Percentiles rank a stretch among this genome's conserved stretches.
phyloP scores from a whole-genome alignment of 2,113 vertebrate genomes.

The Pteronura brasiliensis region DNA sequence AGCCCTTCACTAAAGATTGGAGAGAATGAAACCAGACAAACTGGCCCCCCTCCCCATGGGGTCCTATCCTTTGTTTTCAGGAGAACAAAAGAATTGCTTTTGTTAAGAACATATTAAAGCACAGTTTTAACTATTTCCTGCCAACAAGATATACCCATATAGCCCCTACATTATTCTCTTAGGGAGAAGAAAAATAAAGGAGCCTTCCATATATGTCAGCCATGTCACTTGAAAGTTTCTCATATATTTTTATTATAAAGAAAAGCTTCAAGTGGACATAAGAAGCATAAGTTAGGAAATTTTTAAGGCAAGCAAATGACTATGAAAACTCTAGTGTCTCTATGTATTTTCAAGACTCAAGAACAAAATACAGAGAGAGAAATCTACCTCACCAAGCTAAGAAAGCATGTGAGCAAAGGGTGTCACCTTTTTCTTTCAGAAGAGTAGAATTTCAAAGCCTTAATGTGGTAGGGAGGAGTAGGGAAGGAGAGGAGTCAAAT shows the following conservation, averaged over 20 bases:
- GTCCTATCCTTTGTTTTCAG: background rate
- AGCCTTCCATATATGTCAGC: background rate
- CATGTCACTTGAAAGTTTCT: background rate
- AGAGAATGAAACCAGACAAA: background rate
- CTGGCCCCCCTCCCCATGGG: background rate
- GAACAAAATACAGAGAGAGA: constrained; percentile 46
- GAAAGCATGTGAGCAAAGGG: constrained; percentile 3
- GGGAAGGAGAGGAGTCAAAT: constrained; percentile 5
- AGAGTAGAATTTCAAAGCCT: constrained; percentile 67
- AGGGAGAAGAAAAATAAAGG: background rate
- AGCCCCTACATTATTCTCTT: background rate
- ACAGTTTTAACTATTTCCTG: background rate
- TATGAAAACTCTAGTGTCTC: background rate
- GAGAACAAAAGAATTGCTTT: background rate
- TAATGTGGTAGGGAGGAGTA: background rate
- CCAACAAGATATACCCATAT: background rate
- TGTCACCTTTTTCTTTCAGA: background rate
- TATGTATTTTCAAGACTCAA: background rate
- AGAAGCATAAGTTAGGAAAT: background rate
- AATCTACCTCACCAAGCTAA: background rate
- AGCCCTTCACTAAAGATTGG: background rate
- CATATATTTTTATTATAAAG: background rate
- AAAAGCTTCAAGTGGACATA: background rate
- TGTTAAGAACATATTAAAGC: background rate
- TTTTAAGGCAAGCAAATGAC: constrained; percentile 6